phyloP scores from a whole-genome alignment of 2,113 vertebrate species.

The Carassius carassius region DNA sequence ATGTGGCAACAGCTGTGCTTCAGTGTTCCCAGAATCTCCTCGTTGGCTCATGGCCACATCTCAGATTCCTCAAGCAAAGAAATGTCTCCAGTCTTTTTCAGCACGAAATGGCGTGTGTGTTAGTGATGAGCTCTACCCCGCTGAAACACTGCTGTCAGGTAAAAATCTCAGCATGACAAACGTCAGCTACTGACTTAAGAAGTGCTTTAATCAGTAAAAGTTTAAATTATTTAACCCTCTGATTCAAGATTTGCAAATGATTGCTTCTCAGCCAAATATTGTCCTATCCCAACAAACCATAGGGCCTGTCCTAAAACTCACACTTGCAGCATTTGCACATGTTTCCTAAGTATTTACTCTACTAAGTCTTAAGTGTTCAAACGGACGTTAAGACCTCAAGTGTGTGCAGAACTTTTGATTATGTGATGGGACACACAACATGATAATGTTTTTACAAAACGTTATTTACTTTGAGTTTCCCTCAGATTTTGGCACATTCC shows the following conservation, averaged over 20 bases:
- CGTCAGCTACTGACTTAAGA: not conserved
- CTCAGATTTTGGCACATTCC: no score
- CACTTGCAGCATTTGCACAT: not conserved
- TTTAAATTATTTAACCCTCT: not conserved
- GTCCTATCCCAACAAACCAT: no score
- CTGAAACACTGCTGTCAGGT: conserved; percentile 74
- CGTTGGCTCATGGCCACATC: conserved; percentile 87
- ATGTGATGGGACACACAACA: not conserved
- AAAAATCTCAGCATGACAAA: not conserved
- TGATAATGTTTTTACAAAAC: no score
- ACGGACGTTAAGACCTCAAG: not conserved
- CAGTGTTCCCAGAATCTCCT: conserved; percentile 84
- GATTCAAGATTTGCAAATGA: no score
- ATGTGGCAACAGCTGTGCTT: conserved; percentile 74
- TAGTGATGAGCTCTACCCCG: conserved; percentile 65
- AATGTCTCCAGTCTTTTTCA: conserved; percentile 74
- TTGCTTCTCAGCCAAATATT: no score
- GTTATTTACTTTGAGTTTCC: no score
- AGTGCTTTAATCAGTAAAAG: not conserved
- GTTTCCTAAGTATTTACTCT: not conserved
- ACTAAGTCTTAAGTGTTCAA: not conserved
- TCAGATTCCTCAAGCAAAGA: conserved; percentile 77
- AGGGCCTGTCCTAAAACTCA: not conserved
- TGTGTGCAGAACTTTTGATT: not conserved
- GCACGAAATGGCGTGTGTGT: conserved; percentile 64